Conservation (phyloP, 2,113 vertebrate species). For the Ceratotherium simum region DNA sequence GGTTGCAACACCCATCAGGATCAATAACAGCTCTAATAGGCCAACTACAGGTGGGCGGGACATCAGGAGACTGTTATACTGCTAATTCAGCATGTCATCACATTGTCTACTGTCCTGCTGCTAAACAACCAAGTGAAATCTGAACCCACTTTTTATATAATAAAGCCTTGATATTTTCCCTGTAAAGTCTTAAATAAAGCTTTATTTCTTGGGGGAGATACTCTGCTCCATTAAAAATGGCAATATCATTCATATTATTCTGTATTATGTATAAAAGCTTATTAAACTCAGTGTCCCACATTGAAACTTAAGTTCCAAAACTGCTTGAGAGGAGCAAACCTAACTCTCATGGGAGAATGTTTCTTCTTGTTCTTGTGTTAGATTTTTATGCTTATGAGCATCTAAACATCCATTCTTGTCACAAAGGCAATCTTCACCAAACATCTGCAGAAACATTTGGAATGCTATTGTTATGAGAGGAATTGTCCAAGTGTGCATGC, state of each 20-base stretch:
- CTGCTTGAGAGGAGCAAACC: constrained; percentile 37
- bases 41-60: not conserved
- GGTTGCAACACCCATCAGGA: not conserved
- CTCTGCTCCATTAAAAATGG: not conserved
- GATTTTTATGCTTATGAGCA: constrained; percentile 54
- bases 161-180: not conserved
- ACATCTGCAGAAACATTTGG: constrained; percentile 80
- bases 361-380: constrained; percentile 55
- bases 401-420: constrained; percentile 73
- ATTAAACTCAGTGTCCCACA: not conserved
- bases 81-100: not conserved
- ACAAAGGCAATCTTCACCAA: constrained; percentile 74
- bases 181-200: not conserved
- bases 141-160: not conserved
- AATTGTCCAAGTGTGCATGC: constrained; percentile 74
- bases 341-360: not conserved
- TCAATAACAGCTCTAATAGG: not conserved
- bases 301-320: constrained; percentile 43
- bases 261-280: not conserved
- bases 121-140: not conserved
- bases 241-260: not conserved
- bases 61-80: not conserved
- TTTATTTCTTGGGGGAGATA: not conserved
- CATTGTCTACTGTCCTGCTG: not conserved
- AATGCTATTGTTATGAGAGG: constrained; percentile 73